phyloP scores from a whole-genome alignment of 2,888 invertebrate genomes.

The Patella depressa region DNA sequence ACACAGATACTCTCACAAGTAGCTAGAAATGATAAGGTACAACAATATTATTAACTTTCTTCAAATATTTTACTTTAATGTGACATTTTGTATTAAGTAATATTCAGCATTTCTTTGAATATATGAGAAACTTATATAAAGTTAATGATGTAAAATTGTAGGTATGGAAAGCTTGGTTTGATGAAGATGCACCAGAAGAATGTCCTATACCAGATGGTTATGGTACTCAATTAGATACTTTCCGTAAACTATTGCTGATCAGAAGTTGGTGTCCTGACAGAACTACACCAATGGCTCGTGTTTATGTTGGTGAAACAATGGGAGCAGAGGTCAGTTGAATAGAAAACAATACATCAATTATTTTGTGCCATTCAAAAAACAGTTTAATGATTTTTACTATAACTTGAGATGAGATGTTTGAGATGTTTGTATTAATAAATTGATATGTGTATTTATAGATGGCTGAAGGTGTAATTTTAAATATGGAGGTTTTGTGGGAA shows the following conservation, averaged over 20 bases:
- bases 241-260: constrained; percentile 69
- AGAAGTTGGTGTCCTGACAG: constrained; percentile 71
- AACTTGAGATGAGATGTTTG: neutral
- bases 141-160: constrained; percentile 27
- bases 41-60: neutral
- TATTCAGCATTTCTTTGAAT: too few species aligned
- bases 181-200: constrained; percentile 72
- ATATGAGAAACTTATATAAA: too few species aligned
- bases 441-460: constrained; percentile 51
- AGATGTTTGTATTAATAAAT: neutral
- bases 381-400: neutral
- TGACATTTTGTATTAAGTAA: too few species aligned
- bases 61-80: neutral
- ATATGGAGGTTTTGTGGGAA: constrained; percentile 89
- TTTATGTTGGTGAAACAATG: constrained; percentile 70
- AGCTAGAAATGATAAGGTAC: constrained; percentile 69
- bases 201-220: constrained; percentile 70
- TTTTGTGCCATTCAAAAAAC: neutral
- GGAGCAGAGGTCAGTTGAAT: constrained; percentile 59
- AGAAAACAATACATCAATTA: neutral
- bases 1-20: constrained; percentile 70
- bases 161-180: constrained; percentile 72
- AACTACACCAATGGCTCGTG: constrained; percentile 71
- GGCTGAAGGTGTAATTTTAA: constrained; percentile 91
- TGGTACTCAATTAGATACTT: constrained; percentile 65